Evolutionary conservation across 2,888 invertebrate genomes (phyloP).

Genomic region (Leucophenga maculata): DNA sequence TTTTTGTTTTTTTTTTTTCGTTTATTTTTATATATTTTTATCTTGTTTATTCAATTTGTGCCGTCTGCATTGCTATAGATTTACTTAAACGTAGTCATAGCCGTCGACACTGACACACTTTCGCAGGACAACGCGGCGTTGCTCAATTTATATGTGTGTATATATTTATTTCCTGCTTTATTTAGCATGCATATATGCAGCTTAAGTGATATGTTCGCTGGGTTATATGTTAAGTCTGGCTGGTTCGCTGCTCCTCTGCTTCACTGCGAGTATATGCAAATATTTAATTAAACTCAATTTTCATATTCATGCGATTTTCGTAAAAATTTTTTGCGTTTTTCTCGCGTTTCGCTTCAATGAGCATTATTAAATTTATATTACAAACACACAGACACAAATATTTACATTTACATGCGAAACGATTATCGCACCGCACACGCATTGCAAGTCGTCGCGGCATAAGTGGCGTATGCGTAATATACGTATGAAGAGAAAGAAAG

Average conservation of each 20-base stretch:
- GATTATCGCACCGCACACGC: constrained; percentile 2
- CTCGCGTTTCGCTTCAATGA: neutral
- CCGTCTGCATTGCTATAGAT: constrained; percentile 11
- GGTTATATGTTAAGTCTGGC: constrained; percentile 50
- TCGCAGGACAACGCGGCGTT: constrained; percentile 28
- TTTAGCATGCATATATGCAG: constrained; percentile 14
- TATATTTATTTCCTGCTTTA: constrained; percentile 7
- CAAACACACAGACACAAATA: constrained; percentile 39
- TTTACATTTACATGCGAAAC: neutral
- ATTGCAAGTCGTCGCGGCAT: neutral
- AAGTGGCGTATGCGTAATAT: constrained; percentile 23
- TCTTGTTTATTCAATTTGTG: constrained; percentile 9
- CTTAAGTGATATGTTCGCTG: constrained; percentile 23
- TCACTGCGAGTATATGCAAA: constrained; percentile 33
- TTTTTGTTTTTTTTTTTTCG: neutral
- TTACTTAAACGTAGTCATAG: neutral
- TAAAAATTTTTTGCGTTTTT: constrained; percentile 23
- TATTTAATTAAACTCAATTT: constrained; percentile 47
- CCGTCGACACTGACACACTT: constrained; percentile 37
- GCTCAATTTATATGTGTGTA: neutral
- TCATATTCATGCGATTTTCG: constrained; percentile 29
- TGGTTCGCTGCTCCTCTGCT: constrained; percentile 27
- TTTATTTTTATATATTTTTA: constrained; percentile 3
- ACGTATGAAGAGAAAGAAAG: constrained; percentile 22
- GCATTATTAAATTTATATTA: constrained; percentile 1